These are phyloP conservation scores for Mythimna vitellina DNA, from an alignment of 2,888 invertebrate genomes.

Conservation along the genomic window DNA sequence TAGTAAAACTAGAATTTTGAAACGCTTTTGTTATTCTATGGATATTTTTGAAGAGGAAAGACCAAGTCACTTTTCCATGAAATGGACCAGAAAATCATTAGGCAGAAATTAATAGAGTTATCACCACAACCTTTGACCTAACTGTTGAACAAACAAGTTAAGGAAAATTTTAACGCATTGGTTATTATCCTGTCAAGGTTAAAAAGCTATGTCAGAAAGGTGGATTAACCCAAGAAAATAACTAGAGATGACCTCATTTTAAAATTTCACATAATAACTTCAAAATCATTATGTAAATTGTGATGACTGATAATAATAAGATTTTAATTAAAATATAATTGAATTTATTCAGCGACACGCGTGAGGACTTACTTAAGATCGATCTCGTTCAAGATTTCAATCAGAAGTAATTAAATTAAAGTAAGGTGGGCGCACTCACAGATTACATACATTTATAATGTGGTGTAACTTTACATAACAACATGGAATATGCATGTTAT, in stretches of 20 bases:
- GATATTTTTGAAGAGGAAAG: background rate
- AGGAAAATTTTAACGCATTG: conserved; percentile 29
- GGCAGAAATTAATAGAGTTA: conserved; percentile 11
- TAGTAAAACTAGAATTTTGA: background rate
- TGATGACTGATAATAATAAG: background rate
- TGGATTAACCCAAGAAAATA: conserved; percentile 17
- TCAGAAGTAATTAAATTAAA: conserved; percentile 47
- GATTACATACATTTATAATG: conserved; percentile 27
- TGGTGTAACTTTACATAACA: conserved; percentile 10
- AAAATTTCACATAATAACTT: conserved; percentile 30
- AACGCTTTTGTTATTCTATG: background rate
- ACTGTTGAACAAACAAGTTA: conserved; percentile 32
- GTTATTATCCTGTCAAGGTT: conserved; percentile 4
- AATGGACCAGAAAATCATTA: conserved; percentile 15
- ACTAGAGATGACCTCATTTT: conserved; percentile 30
- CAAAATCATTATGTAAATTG: background rate
- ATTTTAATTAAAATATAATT: conserved; percentile 26
- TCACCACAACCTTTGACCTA: conserved; percentile 39
- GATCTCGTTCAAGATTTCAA: conserved; percentile 46
- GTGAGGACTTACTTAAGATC: conserved; percentile 27
- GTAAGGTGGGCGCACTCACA: conserved; percentile 25
- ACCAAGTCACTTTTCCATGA: conserved; percentile 9
- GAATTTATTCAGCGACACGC: conserved; percentile 31
- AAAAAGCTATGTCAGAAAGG: conserved; percentile 15
- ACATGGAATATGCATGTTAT: too few species aligned